phyloP scores from a whole-genome alignment of 2,888 invertebrate species.

The Frankliniella fusca region DNA sequence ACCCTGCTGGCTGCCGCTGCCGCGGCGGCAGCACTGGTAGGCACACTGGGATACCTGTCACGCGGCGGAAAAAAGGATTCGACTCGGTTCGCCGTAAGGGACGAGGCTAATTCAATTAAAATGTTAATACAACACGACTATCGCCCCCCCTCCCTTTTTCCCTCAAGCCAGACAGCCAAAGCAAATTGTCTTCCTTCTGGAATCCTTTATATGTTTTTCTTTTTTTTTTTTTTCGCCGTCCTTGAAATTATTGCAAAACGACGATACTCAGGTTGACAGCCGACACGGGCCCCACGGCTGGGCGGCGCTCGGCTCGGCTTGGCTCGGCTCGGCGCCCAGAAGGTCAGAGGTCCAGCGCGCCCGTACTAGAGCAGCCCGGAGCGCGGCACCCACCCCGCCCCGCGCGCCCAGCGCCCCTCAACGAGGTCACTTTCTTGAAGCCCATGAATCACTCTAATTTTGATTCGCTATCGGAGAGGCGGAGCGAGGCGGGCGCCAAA shows the following conservation, averaged over 20 bases:
- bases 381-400: neutral
- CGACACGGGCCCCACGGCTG: neutral
- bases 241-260: too few relatives aligned
- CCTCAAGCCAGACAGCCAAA: neutral
- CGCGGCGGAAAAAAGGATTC: too few relatives aligned
- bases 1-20: neutral
- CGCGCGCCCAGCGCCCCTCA: neutral
- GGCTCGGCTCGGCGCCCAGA: neutral
- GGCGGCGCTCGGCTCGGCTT: neutral
- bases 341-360: conserved; percentile 2
- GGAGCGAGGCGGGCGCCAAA: neutral
- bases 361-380: neutral
- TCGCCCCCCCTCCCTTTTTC: neutral
- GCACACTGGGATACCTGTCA: too few relatives aligned
- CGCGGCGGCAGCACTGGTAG: too few relatives aligned
- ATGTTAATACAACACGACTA: neutral
- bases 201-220: neutral
- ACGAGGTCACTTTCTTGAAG: neutral
- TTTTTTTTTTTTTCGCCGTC: neutral
- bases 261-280: too few relatives aligned
- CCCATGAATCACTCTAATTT: conserved; percentile 6
- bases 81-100: too few relatives aligned
- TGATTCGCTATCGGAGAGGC: neutral
- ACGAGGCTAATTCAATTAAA: conserved; percentile 1
- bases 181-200: neutral